Evolutionary conservation across 2,113 vertebrate species (phyloP).

Genomic region (Mohoua ochrocephala): DNA sequence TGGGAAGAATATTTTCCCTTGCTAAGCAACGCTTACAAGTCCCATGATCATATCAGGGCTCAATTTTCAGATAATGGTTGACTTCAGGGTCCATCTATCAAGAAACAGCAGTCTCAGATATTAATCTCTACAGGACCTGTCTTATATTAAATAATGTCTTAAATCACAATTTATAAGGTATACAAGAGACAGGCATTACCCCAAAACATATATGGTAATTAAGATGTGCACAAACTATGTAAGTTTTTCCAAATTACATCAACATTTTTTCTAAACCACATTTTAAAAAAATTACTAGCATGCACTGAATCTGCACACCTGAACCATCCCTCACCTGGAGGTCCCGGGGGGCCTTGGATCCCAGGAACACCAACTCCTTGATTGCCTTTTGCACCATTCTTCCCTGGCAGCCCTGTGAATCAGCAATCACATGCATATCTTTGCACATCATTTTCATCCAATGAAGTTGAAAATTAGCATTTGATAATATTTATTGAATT

Average conservation of each 20-base stretch:
- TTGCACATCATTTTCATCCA: background rate
- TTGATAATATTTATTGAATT: background rate
- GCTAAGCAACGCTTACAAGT: background rate
- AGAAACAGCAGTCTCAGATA: background rate
- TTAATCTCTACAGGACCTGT: background rate
- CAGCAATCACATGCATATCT: background rate
- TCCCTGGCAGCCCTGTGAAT: slow-evolving; percentile 84
- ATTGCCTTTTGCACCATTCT: slow-evolving; percentile 83
- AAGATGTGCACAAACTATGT: background rate
- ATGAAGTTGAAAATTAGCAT: background rate
- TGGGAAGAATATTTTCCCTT: background rate
- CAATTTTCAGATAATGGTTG: background rate
- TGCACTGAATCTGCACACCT: background rate
- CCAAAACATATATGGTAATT: background rate
- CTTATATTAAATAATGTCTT: background rate
- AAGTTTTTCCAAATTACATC: background rate
- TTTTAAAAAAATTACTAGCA: background rate
- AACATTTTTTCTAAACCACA: background rate
- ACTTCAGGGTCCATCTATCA: background rate
- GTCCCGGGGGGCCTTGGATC: slow-evolving; percentile 84
- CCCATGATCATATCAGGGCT: background rate
- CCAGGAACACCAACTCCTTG: slow-evolving; percentile 81
- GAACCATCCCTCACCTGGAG: slow-evolving; percentile 76
- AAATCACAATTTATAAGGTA: background rate
- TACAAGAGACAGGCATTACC: background rate